These are phyloP conservation scores for Hypomesus transpacificus DNA, from an alignment of 2,113 vertebrate genomes.

Conservation along the genomic window DNA sequence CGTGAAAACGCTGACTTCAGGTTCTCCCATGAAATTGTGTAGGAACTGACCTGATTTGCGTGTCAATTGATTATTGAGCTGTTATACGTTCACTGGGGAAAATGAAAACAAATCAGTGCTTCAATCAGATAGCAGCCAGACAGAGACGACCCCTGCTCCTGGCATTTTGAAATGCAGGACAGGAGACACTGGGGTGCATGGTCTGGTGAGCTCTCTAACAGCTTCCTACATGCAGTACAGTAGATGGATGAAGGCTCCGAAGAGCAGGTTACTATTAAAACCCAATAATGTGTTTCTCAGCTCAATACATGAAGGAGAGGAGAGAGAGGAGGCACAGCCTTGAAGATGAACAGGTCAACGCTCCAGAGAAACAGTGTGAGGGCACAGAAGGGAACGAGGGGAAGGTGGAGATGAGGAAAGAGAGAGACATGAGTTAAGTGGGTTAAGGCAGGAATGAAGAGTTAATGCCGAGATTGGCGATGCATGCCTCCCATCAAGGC, in stretches of 20 bases:
- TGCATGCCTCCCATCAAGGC: slow-evolving; percentile 46
- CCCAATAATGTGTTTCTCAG: too few relatives aligned
- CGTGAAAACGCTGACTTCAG: not conserved
- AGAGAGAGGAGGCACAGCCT: not conserved
- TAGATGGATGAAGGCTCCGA: too few relatives aligned
- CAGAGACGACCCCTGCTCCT: not conserved
- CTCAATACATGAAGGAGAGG: not conserved
- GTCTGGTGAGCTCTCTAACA: too few relatives aligned
- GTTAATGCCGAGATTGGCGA: slow-evolving; percentile 43
- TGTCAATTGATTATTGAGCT: not conserved
- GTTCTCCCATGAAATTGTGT: not conserved
- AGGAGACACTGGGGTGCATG: too few relatives aligned
- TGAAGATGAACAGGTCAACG: not conserved
- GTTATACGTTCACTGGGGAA: not conserved
- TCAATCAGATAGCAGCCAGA: not conserved
- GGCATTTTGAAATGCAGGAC: too few relatives aligned
- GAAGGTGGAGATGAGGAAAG: not conserved
- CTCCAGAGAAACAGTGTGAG: not conserved
- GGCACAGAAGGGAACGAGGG: not conserved
- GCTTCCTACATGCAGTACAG: too few relatives aligned
- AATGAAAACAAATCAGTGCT: not conserved
- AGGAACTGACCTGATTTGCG: not conserved
- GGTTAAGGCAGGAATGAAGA: slow-evolving; percentile 33
- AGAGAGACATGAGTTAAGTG: slow-evolving; percentile 19
- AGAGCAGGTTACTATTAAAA: too few relatives aligned